Conservation (phyloP, 2,113 vertebrate genomes). For the Melanocharis versteri region DNA sequence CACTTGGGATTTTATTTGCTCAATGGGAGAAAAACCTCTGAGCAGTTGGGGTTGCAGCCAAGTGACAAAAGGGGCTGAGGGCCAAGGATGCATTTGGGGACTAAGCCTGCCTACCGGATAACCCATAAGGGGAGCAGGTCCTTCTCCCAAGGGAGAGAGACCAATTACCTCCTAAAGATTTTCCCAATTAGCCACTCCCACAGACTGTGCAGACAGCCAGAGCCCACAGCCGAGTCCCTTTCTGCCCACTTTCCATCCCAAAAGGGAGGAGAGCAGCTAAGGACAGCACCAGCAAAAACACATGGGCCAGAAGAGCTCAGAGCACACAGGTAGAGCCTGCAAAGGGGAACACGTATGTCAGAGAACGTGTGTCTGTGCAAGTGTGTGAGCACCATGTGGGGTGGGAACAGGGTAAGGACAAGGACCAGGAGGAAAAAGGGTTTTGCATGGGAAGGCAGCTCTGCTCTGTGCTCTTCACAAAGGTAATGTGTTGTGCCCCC, state of each 20-base stretch:
- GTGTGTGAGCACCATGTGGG: neutral
- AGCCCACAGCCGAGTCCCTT: neutral
- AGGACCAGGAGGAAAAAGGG: neutral
- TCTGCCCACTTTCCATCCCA: neutral
- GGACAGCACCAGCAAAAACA: neutral
- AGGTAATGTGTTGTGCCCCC: rapidly evolving
- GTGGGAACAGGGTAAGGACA: neutral
- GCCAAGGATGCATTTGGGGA: neutral
- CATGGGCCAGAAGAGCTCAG: neutral
- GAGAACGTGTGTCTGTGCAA: neutral
- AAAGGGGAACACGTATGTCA: neutral
- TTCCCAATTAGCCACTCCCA: neutral
- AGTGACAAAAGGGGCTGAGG: neutral
- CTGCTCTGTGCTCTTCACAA: neutral
- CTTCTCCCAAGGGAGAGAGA: neutral
- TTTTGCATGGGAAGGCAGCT: neutral
- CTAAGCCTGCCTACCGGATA: neutral
- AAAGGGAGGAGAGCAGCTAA: neutral
- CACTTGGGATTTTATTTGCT: neutral
- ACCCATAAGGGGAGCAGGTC: neutral
- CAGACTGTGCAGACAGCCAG: neutral
- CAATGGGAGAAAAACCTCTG: neutral
- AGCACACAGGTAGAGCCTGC: neutral
- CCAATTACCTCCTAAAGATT: neutral
- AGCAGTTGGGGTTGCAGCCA: neutral